These are phyloP conservation scores for Drosophila takahashii DNA, from an alignment of 1,140 invertebrate genomes.

Conservation along the genomic window DNA sequence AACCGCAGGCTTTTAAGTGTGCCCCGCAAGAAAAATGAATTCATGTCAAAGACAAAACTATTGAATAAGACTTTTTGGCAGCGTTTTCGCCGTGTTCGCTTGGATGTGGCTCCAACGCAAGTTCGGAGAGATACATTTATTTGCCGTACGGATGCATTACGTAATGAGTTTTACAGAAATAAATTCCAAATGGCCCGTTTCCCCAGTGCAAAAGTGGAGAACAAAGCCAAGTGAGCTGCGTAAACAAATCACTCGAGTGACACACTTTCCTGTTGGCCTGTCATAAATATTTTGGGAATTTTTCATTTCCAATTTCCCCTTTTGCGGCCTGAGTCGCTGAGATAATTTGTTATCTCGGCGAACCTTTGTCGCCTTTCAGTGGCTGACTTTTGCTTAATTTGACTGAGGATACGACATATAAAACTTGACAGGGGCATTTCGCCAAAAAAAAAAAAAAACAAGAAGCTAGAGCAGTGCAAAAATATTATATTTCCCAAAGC, in stretches of 20 bases:
- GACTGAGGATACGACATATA: slow-evolving; percentile 70
- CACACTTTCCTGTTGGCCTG: slow-evolving; percentile 75
- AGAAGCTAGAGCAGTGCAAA: slow-evolving; percentile 1
- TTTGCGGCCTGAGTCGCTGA: slow-evolving; percentile 48
- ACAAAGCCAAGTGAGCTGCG: slow-evolving; percentile 63
- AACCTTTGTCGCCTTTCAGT: slow-evolving; percentile 27
- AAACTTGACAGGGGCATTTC: slow-evolving; percentile 71
- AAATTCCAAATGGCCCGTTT: slow-evolving; percentile 24
- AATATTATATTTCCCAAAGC: slow-evolving; percentile 7
- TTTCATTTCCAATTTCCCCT: slow-evolving; percentile 53
- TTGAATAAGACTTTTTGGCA: slow-evolving; percentile 82
- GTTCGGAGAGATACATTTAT: slow-evolving; percentile 40
- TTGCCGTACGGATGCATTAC: slow-evolving; percentile 57
- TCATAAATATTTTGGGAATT: slow-evolving; percentile 73
- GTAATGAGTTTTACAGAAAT: slow-evolving; percentile 66
- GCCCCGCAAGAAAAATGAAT: slow-evolving; percentile 72
- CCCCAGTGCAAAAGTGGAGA: slow-evolving; percentile 11
- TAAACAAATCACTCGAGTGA: slow-evolving; percentile 81
- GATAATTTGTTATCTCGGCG: slow-evolving; percentile 60
- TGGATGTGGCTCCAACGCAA: slow-evolving; percentile 39
- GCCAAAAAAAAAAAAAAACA: slow-evolving; percentile 34
- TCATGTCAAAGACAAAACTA: slow-evolving; percentile 81
- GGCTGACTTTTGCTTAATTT: slow-evolving; percentile 61
- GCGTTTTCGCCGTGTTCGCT: slow-evolving; percentile 49
- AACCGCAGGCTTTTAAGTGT: slow-evolving; percentile 71